Percentiles rank a stretch among this genome's conserved stretches.
Evolutionary conservation across 2,113 vertebrate genomes (phyloP).

Genomic region (Mustela lutreola): DNA sequence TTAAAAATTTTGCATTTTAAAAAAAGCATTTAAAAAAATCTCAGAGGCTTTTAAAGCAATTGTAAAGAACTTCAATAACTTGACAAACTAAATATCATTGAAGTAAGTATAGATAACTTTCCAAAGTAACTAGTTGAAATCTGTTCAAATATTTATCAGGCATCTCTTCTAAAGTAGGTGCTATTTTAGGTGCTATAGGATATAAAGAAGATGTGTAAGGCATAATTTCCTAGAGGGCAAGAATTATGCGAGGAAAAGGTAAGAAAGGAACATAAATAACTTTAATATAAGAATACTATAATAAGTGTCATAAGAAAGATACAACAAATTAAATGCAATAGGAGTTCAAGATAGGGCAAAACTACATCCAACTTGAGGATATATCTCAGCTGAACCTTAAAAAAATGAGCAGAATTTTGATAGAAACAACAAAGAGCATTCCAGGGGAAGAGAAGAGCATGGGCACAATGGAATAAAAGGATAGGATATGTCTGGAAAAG

Average conservation of each 20-base stretch:
- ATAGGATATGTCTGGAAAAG: not conserved
- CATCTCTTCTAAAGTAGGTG: not conserved
- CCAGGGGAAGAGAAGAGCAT: not conserved
- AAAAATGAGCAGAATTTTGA: constrained; percentile 3
- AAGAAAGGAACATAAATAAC: not conserved
- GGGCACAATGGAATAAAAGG: not conserved
- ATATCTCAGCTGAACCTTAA: constrained; percentile 34
- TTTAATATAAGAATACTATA: constrained; percentile 21
- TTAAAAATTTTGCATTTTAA: no score
- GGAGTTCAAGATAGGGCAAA: constrained; percentile 15
- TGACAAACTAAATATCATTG: constrained; percentile 52
- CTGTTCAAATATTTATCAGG: constrained; percentile 40
- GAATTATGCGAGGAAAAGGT: constrained; percentile 21
- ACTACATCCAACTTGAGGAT: not conserved
- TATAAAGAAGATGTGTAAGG: constrained; percentile 40
- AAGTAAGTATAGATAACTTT: constrained; percentile 53
- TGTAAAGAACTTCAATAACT: constrained; percentile 54
- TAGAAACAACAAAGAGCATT: constrained; percentile 1
- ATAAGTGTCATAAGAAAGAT: not conserved
- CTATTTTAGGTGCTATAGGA: not conserved
- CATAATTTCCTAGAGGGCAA: constrained; percentile 44
- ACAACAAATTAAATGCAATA: constrained; percentile 50
- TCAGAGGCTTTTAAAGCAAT: constrained; percentile 31
- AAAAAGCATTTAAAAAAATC: constrained; percentile 45
- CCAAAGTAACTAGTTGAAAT: constrained; percentile 59